Base-by-base conservation (phyloP, 1,140 invertebrate species). In the Parapsyche elsis region DNA sequence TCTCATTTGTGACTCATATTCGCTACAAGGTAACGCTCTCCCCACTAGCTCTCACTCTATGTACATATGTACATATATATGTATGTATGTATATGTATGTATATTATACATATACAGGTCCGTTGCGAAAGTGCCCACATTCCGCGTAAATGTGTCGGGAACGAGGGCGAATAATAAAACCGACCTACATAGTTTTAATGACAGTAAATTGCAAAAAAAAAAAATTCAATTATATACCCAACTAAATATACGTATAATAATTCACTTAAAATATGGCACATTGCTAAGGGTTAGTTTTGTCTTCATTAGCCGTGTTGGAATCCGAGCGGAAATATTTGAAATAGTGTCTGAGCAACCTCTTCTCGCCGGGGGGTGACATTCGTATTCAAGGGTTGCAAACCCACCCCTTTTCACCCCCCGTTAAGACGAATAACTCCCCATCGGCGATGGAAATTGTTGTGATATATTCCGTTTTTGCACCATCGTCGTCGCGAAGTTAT, bases 1-100 rank as follows among this genome's bases (percentile, higher is more conserved):
- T 75, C 73, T 75, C 73, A 75, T 75, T 75, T 75, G 73, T 26
- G 73, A 75, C 73, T 75, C 73, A 26, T 75, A 75, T 57, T 23
- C 19, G 45, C 73, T 75, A 75, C 73, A 75, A 75, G 73, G 73
- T 57, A 75, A 75, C 73, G 46, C 73, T 57, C 23, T 30, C 12
- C 30, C 23, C 21, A 23, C 21, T 24, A 23, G 23, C 19, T 64
- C 24, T 10, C n/a, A 16, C n/a, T 21, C 2, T 4, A 53, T 2
- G 16, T 53, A 53, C 49, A 5, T 12, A 14, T 16, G 49, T 53
- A 53, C 49, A 10, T 53, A 53, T 12, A 12, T n/a, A 12, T 53
- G 10, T 10, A 53, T 16, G 12, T 53, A 16, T 53, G 12, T 46
- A n/a, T n/a, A 12, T 53, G 10, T 10, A 53, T 16, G 12, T 53